These are phyloP conservation scores for Chaenodraco wilsoni DNA, from an alignment of 2,797 vertebrate genomes.

Conservation along the genomic window DNA sequence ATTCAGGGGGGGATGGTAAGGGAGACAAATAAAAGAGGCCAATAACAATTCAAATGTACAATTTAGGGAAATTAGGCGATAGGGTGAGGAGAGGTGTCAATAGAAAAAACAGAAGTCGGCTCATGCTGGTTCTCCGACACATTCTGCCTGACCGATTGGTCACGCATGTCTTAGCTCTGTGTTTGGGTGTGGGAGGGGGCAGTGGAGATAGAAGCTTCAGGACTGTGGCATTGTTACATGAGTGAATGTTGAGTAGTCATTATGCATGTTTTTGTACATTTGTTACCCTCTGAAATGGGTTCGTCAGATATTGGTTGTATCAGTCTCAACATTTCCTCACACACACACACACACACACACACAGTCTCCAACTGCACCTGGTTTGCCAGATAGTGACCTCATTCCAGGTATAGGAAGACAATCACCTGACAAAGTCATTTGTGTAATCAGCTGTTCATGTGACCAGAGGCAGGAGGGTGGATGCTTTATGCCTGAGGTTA, in stretches of 20 bases:
- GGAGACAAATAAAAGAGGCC: neutral
- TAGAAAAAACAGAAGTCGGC: constrained; percentile 43
- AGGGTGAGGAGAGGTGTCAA: constrained; percentile 32
- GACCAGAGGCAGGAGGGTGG: constrained; percentile 53
- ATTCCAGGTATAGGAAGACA: constrained; percentile 78
- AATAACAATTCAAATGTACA: constrained; percentile 7
- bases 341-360: constrained; percentile 17
- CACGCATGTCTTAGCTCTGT: constrained; percentile 46
- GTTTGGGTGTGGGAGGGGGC: constrained; percentile 30
- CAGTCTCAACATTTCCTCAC: constrained; percentile 41
- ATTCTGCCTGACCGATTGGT: constrained; percentile 47
- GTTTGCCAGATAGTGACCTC: constrained; percentile 77
- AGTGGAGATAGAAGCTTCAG: constrained; percentile 1
- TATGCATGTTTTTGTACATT: constrained; percentile 13
- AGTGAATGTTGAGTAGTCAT: constrained; percentile 11
- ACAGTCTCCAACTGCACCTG: constrained; percentile 54
- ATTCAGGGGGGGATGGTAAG: neutral
- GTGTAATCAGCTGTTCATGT: constrained; percentile 80
- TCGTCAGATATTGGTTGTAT: constrained; percentile 43
- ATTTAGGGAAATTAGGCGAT: neutral
- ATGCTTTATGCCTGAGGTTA: constrained; percentile 54
- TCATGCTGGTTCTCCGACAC: constrained; percentile 33
- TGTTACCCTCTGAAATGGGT: constrained; percentile 19
- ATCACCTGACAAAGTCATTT: constrained; percentile 79
- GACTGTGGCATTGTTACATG: constrained; percentile 21